Evolutionary conservation across 2,888 invertebrate species (phyloP), one percentile per base, ranked within the genome.

Genomic region (Ellobium chinense): DNA sequence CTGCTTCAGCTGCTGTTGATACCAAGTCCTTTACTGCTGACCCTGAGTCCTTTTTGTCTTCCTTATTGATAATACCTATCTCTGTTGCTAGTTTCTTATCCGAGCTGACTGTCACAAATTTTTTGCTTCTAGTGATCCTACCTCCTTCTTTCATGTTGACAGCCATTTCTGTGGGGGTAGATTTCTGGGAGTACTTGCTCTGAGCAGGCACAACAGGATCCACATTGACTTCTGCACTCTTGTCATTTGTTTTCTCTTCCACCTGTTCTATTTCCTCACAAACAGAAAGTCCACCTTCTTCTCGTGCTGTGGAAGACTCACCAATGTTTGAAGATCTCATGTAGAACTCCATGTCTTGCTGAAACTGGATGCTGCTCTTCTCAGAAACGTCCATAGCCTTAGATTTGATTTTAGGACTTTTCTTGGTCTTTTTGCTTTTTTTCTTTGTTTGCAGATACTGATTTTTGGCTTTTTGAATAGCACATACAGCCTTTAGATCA

Each of bases 391-490:
- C 46, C 18, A 4, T 27, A 29, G 29, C 24, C 24, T 39, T 9
- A 66, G 2, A 12, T 12, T 66, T 27, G 27, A 65, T 12, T 24
- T n/a, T 24, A 3, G 4, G 7, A 1, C 21, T 29, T 24, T n/a
- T 31, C 34, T 72, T 72, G 31, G 24, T 14, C 5, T 37, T 73
- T 65, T 36, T 76, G 34, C n/a, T 34, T 27, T 27, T 36, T 2
- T 54, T 76, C 56, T 37, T 76, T 24, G 12, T 65, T 39, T 46
- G 46, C 27, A 66, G 36, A 39, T 66, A 76, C 14, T 54, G 27
- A 56, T 60, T 29, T 69, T 78, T 78, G 39, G 69, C 77, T 39
- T 78, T 78, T 31, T 69, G 34, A 78, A 69, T 69, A 39, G 69
- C 77, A 69, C 27, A 14, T 9, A 58, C 3, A 34, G 77, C 60